Percentiles rank a stretch among this genome's conserved stretches.
Conservation (phyloP, 2,888 invertebrate genomes). For the Hydriomena furcata region DNA sequence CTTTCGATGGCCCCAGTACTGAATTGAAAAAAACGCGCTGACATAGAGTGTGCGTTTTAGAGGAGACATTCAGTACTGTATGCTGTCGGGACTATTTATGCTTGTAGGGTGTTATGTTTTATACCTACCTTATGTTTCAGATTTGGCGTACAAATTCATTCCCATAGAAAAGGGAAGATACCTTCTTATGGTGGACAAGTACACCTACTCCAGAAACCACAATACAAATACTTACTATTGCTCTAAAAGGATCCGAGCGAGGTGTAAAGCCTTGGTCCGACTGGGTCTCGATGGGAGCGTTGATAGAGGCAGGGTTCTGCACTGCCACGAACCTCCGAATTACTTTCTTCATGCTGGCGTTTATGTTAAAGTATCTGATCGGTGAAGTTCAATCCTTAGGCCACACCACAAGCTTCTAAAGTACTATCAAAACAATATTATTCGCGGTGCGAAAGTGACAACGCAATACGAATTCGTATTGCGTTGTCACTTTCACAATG, state of each 20-base stretch:
- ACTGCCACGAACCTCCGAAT: conserved; percentile 30
- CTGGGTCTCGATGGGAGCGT: conserved; percentile 27
- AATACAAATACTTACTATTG: conserved; percentile 38
- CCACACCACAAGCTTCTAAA: too few relatives aligned
- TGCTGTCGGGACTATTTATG: too few relatives aligned
- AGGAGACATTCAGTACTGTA: too few relatives aligned
- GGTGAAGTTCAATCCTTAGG: too few relatives aligned
- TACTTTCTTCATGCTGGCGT: not conserved
- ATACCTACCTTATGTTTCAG: not conserved
- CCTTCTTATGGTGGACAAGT: conserved; percentile 38
- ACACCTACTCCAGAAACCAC: conserved; percentile 39
- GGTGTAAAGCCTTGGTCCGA: conserved; percentile 43
- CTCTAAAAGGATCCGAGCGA: conserved; percentile 26
- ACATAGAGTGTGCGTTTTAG: too few relatives aligned
- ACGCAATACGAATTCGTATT: too few relatives aligned
- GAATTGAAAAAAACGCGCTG: too few relatives aligned
- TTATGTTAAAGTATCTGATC: not conserved
- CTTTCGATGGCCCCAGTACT: too few relatives aligned
- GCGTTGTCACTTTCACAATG: too few relatives aligned
- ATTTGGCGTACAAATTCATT: conserved; percentile 34
- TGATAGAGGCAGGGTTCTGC: conserved; percentile 5
- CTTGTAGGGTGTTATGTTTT: too few relatives aligned
- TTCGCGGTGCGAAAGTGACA: too few relatives aligned
- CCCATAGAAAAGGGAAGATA: conserved; percentile 36
- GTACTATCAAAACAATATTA: too few relatives aligned